phyloP scores from a whole-genome alignment of 2,113 vertebrate genomes.

The Capreolus pygargus region DNA sequence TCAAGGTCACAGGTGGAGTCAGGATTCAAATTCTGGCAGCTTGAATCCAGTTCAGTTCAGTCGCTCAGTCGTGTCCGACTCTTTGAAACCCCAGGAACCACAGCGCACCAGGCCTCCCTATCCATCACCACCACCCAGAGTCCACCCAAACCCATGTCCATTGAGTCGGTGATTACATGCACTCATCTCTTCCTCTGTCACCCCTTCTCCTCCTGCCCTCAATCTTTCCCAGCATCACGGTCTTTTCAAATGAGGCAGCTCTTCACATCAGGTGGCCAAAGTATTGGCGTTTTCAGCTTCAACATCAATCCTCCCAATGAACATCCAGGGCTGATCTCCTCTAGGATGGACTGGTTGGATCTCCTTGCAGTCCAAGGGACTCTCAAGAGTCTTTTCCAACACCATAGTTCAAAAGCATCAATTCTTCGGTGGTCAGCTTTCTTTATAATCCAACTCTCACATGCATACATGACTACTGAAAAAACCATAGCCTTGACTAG shows the following conservation, averaged over 20 bases:
- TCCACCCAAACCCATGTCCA: background rate
- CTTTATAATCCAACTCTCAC: no score
- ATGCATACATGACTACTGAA: no score
- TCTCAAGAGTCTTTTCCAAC: background rate
- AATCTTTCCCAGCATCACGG: background rate
- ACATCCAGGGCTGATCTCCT: background rate
- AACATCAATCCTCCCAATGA: background rate
- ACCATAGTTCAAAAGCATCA: no score
- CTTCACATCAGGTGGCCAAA: background rate
- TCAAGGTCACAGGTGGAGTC: background rate
- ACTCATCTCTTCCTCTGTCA: background rate
- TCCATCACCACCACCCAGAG: background rate
- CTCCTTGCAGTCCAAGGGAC: no score
- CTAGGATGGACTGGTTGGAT: background rate
- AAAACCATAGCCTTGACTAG: no score
- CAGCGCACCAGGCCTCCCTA: accelerated
- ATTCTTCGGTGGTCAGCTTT: no score
- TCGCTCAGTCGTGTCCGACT: background rate
- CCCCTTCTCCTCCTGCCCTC: background rate
- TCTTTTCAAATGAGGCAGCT: background rate
- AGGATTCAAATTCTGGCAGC: background rate
- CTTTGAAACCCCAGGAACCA: background rate
- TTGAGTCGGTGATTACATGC: background rate
- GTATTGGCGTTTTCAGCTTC: background rate
- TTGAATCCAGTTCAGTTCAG: background rate